Evolutionary conservation across 1,140 invertebrate species (phyloP).

Genomic region (Doryteuthis pealeii): DNA sequence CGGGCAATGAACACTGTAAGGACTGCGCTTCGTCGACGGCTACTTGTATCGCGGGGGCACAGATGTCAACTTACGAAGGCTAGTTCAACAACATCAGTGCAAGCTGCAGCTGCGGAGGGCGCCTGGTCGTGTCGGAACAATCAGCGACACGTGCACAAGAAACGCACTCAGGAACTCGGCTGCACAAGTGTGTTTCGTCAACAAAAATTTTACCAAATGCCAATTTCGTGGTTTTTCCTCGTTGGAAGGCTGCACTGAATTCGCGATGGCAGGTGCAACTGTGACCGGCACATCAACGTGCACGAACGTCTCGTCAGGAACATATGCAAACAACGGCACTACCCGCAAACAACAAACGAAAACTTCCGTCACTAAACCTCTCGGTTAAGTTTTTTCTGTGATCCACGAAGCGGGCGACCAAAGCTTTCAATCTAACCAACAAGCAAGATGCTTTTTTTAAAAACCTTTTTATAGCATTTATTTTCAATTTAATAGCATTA

Average conservation of each 20-base stretch:
- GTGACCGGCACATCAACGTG: conserved; percentile 31
- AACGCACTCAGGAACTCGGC: neutral
- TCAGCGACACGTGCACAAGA: conserved; percentile 32
- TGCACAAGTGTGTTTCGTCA: conserved; percentile 16
- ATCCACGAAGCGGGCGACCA: too few species aligned
- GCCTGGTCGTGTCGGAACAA: conserved; percentile 38
- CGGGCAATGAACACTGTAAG: conserved; percentile 12
- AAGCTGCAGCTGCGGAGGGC: conserved; percentile 41
- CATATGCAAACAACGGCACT: conserved; percentile 19
- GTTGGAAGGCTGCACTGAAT: conserved; percentile 29
- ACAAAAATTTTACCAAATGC: conserved; percentile 17
- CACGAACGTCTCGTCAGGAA: conserved; percentile 19
- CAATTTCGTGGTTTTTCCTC: conserved; percentile 28
- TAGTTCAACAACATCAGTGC: conserved; percentile 37
- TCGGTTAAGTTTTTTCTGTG: neutral
- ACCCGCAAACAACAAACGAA: too few species aligned
- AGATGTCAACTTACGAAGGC: conserved; percentile 27
- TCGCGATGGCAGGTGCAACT: conserved; percentile 31
- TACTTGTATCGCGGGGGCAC: conserved; percentile 21
- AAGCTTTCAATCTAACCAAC: too few species aligned
- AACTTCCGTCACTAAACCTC: too few species aligned
- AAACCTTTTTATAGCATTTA: neutral
- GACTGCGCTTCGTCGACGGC: conserved; percentile 19
- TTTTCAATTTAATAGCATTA: too few species aligned
- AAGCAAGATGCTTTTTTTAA: neutral